Base-by-base conservation (phyloP, 2,888 invertebrate genomes). In the Tholera decimalis region DNA sequence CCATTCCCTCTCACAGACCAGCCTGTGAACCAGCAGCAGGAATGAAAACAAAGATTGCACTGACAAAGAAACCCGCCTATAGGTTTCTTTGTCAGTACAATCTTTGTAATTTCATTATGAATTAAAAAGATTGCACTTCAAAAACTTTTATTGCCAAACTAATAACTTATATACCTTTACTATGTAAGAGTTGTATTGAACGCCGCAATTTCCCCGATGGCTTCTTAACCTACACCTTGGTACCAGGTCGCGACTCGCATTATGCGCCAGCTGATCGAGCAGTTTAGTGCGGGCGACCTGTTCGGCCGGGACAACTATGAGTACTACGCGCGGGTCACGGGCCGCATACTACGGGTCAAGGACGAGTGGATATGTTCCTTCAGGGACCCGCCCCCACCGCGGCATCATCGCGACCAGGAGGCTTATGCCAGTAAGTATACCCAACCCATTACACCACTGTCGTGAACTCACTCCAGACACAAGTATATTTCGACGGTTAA, bases 311-410 rank as follows among this genome's bases (percentile, higher is more conserved):
- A 98, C 71, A 98, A 98, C 93, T 99, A 99, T 91, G 99, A 99
- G 93, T 99, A 98, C 92, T 99, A 99, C 93, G 99, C 99, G 28
- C 96, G 98, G 41, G 99, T 99, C 64, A 99, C 99, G 22, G 99
- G 99, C 0, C 96, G 99, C 60, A 98, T 99, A 79, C 96, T 99
- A 76, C 97, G 98, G 85, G 98, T 99, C 56, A 98, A 98, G 93
- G 98, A 99, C 91, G 98, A 99, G 93, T 99, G 99, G 98, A 98
- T 98, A 85, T 98, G 98, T 93, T 98, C 98, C 82, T 99, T 99
- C 93, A 97, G 98, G 76, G 98, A 98, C 93, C 98, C 98, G 50
- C 98, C 98, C 56, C 97, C 97, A 78, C 97, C 97, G 46, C 69
- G 94, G 13, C 96, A 96, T 72, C 96, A 96, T 82, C 92, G 96